A percentile compares a stretch with the other conserved stretches of the same genome.
phyloP scores from a whole-genome alignment of 2,888 invertebrate genomes.

The Elegia similella region DNA sequence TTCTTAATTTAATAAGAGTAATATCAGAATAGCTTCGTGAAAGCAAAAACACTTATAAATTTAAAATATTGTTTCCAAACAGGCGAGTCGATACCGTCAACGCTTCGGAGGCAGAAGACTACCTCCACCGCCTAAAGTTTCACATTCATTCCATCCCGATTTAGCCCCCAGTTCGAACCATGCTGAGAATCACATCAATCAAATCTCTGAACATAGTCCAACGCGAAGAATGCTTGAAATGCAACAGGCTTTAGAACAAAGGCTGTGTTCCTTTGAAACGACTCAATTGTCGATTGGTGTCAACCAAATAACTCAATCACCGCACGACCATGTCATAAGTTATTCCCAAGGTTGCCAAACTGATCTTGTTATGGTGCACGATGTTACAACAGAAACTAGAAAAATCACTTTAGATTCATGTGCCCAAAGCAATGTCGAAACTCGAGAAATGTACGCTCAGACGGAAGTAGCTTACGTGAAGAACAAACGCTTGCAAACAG shows the following conservation, averaged over 20 bases:
- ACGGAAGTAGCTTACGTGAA: constrained; percentile 61
- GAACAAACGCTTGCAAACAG: constrained; percentile 63
- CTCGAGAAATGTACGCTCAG: constrained; percentile 64
- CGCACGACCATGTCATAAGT: constrained; percentile 55
- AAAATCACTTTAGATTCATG: constrained; percentile 65
- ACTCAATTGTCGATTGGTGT: constrained; percentile 61
- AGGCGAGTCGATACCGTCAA: constrained; percentile 75
- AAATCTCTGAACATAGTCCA: constrained; percentile 46
- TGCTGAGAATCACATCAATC: constrained; percentile 9
- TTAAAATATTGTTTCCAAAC: constrained; percentile 65
- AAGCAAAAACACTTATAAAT: no score
- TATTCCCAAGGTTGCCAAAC: constrained; percentile 73
- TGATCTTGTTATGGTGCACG: constrained; percentile 60
- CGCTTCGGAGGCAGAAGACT: constrained; percentile 66
- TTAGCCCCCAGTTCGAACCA: constrained; percentile 42
- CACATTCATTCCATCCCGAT: constrained; percentile 56
- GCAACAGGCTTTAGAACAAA: constrained; percentile 67
- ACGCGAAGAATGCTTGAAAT: constrained; percentile 67
- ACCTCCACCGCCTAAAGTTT: constrained; percentile 50
- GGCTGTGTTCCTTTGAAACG: constrained; percentile 59
- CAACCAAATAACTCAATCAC: constrained; percentile 62
- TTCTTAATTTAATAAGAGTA: no score
- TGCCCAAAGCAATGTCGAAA: constrained; percentile 56
- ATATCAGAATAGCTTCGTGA: no score
- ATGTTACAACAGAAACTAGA: constrained; percentile 62